A percentile compares a stretch with the other conserved stretches of the same genome.
Conservation (phyloP, 1,140 invertebrate genomes). For the Wiebesia pumilae region DNA sequence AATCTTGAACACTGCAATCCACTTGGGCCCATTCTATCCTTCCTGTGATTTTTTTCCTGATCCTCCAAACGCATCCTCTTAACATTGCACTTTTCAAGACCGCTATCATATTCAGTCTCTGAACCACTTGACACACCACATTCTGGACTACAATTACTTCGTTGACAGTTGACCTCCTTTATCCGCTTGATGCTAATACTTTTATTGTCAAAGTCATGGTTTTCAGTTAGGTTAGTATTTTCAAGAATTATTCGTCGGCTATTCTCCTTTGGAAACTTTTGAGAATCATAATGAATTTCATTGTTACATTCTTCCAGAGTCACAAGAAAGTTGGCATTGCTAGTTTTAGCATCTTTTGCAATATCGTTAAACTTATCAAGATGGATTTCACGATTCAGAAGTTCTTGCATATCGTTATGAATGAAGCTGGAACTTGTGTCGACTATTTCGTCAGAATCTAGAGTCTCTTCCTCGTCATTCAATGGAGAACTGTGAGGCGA, state of each 20-base stretch:
- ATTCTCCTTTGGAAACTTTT: constrained; percentile 78
- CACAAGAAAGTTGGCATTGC: constrained; percentile 80
- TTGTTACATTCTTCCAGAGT: constrained; percentile 76
- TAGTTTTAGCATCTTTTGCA: constrained; percentile 80
- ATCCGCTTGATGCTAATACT: constrained; percentile 72
- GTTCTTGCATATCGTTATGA: constrained; percentile 65
- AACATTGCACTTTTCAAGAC: constrained; percentile 71
- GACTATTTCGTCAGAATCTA: constrained; percentile 68
- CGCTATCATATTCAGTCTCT: constrained; percentile 67
- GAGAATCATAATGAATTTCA: constrained; percentile 78
- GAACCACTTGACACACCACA: constrained; percentile 61
- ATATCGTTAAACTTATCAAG: constrained; percentile 74
- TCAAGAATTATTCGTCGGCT: constrained; percentile 67
- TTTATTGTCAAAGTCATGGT: constrained; percentile 74
- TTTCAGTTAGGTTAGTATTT: constrained; percentile 72
- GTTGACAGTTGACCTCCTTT: constrained; percentile 73
- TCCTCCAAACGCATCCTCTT: constrained; percentile 74
- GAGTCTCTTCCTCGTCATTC: constrained; percentile 66
- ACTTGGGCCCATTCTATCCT: constrained; percentile 59
- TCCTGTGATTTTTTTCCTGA: constrained; percentile 72
- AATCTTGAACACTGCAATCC: constrained; percentile 60
- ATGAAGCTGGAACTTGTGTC: constrained; percentile 67
- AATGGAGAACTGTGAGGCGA: constrained; percentile 65
- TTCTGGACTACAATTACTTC: constrained; percentile 61
- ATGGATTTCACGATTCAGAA: constrained; percentile 52